Percentiles rank a stretch among this genome's conserved stretches.
These are phyloP conservation scores for Pipistrellus kuhlii DNA, from an alignment of 2,797 vertebrate genomes.

Conservation along the genomic window DNA sequence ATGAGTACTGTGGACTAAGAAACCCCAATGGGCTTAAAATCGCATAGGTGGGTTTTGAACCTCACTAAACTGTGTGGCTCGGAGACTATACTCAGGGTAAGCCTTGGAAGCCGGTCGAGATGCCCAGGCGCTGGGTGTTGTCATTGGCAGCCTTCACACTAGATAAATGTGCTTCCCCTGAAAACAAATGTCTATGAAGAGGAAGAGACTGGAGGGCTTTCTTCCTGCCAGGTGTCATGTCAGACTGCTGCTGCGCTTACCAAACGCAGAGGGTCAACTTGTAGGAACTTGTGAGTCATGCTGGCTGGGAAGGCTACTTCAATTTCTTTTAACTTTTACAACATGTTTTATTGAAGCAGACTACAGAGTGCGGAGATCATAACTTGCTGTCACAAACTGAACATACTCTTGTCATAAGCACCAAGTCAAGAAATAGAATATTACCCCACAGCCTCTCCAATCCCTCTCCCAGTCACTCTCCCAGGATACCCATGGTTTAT, in stretches of 20 bases:
- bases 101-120: not conserved
- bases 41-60: not conserved
- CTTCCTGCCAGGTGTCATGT: not conserved
- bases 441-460: not conserved
- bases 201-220: not conserved
- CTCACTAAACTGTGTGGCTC: not conserved
- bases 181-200: not conserved
- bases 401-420: not conserved
- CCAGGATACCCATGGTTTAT: not conserved
- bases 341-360: not conserved
- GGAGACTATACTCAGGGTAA: not conserved
- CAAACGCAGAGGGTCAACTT: not conserved
- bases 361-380: not conserved
- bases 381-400: not conserved
- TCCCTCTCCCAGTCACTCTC: not conserved
- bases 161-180: not conserved
- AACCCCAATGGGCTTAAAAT: not conserved
- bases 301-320: not conserved
- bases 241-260: not conserved
- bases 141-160: not conserved
- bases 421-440: not conserved
- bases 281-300: not conserved
- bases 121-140: rapidly evolving
- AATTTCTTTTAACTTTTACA: not conserved
- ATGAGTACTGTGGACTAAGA: not conserved